Base-by-base conservation (phyloP, 2,113 vertebrate genomes). In the Paracanthobrama guichenoti region DNA sequence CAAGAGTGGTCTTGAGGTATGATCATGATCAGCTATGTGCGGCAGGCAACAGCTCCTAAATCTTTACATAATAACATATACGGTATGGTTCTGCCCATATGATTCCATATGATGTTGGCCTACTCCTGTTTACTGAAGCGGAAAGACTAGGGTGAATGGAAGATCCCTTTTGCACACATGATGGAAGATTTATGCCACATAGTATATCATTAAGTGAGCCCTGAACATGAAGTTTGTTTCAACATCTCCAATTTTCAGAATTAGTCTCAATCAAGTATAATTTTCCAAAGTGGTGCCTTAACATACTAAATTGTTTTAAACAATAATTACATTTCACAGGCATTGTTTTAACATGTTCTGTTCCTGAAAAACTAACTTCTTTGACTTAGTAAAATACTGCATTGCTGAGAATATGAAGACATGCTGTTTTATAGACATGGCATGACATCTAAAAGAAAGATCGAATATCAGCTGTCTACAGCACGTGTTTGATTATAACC, bases 231-330 rank as follows among this genome's bases (percentile, higher is more conserved):
- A 78, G 81, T 87, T 85, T 81, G 79, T 90, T 92, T 91, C 88
- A 91, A 90, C 85, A 84, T 69, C 86, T 89, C 85, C 83, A 81
- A 88, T 86, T 88, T 84, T 87, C 75, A 78, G 89, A 94, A 93
- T 92, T 92, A 92, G 88, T 91, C 84, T 86, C 90, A 93, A 94
- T 94, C 91, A 94, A 91, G 89, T 91, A 85, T 88, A 93, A 94
- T 94, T 94, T 94, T 92, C 90, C 79, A 92, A 94, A 95, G 88
- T 91, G 89, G 90, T 91, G 89, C 90, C 91, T 93, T 90, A 74
- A 46, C 73, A 79, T 26, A 46, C 84, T 79, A 87, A 87, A 79
- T 86, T 86, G 87, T 90, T 86, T 86, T 85, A 82, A 86, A 83
- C 88, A 88, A 92, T 88, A 89, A 92, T 93, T 90, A 89, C 83